Percentiles rank a stretch among this genome's conserved stretches.
Conservation (phyloP, 2,888 invertebrate genomes). For the Scaptomyza cyrtandrae region DNA sequence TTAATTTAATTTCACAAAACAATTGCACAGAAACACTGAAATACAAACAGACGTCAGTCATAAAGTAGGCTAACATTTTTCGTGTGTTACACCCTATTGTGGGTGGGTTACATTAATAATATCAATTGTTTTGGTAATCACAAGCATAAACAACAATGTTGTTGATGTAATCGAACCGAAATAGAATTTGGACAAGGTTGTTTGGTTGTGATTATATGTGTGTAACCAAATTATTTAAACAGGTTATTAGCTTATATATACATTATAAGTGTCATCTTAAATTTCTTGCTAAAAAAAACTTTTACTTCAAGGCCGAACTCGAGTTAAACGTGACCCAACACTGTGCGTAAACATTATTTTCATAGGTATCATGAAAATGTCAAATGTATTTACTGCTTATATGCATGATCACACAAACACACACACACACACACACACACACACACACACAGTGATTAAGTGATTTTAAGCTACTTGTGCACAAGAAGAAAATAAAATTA, state of each 20-base stretch:
- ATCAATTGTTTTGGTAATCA: constrained; percentile 2
- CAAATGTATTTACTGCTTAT: constrained; percentile 48
- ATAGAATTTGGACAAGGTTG: too few species aligned
- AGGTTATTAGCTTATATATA: neutral
- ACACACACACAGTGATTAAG: constrained; percentile 30
- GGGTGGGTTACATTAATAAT: constrained; percentile 18
- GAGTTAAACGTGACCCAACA: neutral
- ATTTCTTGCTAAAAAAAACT: constrained; percentile 2
- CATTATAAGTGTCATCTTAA: constrained; percentile 6
- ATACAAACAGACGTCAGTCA: constrained; percentile 13
- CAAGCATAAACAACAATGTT: neutral
- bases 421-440: constrained; percentile 10
- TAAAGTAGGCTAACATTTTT: constrained; percentile 40
- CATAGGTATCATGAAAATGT: constrained; percentile 36
- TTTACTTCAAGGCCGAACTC: constrained; percentile 1
- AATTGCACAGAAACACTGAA: constrained; percentile 50
- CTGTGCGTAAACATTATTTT: constrained; percentile 51
- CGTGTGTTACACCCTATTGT: constrained; percentile 16
- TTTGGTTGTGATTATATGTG: too few species aligned
- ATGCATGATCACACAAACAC: constrained; percentile 33
- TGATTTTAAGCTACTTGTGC: constrained; percentile 51
- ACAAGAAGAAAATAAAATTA: constrained; percentile 4
- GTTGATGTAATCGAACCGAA: too few species aligned
- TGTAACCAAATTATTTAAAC: too few species aligned
- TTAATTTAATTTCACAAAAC: constrained; percentile 81